Conservation (phyloP, 2,888 invertebrate genomes). For the Lasioglossum malachurum region DNA sequence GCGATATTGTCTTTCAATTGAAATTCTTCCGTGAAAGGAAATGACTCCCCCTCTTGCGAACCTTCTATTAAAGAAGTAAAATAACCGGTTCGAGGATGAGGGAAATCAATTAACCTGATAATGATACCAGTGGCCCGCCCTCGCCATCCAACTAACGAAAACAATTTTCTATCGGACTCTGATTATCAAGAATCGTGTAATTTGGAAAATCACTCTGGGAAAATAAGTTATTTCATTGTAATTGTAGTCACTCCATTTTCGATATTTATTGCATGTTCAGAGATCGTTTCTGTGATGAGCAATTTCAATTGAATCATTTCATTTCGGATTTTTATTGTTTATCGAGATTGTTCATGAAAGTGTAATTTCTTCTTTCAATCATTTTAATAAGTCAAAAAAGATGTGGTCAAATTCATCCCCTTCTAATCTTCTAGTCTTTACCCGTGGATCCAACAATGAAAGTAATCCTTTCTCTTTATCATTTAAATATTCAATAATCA, state of each 20-base stretch:
- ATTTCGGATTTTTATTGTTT: neutral
- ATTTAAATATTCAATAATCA: neutral
- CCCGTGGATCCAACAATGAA: no score
- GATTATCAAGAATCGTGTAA: neutral
- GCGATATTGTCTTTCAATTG: conserved; percentile 14
- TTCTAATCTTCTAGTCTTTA: no score
- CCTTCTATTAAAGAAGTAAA: conserved; percentile 9
- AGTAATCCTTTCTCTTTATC: neutral
- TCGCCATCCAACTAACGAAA: neutral
- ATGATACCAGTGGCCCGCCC: neutral
- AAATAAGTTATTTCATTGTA: neutral
- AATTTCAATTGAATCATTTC: neutral
- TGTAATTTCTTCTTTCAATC: no score
- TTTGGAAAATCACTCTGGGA: neutral
- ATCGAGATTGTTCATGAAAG: no score
- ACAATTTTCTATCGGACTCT: neutral
- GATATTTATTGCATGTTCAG: neutral
- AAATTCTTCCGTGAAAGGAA: conserved; percentile 12
- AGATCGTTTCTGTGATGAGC: neutral
- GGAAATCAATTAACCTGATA: conserved; percentile 14
- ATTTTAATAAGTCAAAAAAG: no score
- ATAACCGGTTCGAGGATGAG: neutral
- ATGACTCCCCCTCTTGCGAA: neutral
- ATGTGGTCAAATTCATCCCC: no score
- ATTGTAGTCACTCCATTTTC: neutral